Base-by-base conservation (phyloP, 2,888 invertebrate genomes). In the Lycophotia porphyrea region DNA sequence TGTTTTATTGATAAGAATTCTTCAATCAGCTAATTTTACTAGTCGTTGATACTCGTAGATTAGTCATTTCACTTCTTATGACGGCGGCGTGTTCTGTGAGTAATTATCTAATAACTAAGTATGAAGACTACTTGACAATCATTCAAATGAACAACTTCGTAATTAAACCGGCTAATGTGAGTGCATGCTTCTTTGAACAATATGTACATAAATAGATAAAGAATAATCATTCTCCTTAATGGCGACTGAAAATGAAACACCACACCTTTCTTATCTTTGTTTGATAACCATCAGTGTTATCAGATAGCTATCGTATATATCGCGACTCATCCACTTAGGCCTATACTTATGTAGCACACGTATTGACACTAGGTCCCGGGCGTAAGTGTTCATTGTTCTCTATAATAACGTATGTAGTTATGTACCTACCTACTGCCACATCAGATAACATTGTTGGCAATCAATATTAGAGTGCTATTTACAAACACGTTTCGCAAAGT, bases 301-400 rank as follows among this genome's bases (percentile, higher is more conserved):
- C 73, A 72, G 71, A 65, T 83, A 73, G 58, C 68, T 66, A 74
- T 69, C 52, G 64, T 68, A 74, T 55, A 42, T 61, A 77, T 74
- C 76, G 65, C 55, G 52, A 27, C 64, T 78, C 76, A 81, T 84
- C 75, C 82, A 75, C 71, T 78, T 64, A 80, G 60, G 69, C 72
- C 44, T 69, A 74, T 77, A 83, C 55, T 67, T 86, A 86, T 71
- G 52, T 78, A 76, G 58, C 74, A 65, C 81, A 76, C 68, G 68
- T 81, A 87, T 72, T 71, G 64, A 71, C 63, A 63, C 73, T 64
- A 67, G 39, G 60, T 55, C 61, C 64, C 31, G 21, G 44, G 31
- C 36, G 36, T 80, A 81, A 78, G 82, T 81, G 82, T 84, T 77
- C 78, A 77, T 84, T 83, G 74, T 83, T 84, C 84, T 84, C 81